Conservation (phyloP, 2,113 vertebrate genomes). For the Cephalopterus ornatus region DNA sequence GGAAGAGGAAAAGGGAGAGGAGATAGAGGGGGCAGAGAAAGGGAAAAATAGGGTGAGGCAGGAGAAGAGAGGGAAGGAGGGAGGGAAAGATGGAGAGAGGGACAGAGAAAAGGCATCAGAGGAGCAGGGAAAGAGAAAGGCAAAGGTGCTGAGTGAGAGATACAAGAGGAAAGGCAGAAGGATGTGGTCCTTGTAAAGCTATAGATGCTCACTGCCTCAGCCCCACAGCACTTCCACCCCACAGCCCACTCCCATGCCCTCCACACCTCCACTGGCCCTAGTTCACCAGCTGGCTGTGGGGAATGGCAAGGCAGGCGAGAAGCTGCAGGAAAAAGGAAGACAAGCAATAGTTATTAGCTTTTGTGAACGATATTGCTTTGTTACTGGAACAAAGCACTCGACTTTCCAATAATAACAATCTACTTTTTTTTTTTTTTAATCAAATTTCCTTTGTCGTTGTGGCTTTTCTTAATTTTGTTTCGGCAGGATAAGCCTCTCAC, state of each 20-base stretch:
- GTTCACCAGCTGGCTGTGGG: fast-evolving
- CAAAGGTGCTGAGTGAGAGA: neutral
- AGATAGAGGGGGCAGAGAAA: neutral
- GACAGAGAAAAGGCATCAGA: neutral
- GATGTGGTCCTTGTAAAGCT: neutral
- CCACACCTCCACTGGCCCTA: fast-evolving
- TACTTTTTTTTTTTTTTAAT: constrained; percentile 10
- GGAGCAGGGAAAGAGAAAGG: neutral
- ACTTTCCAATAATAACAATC: constrained; percentile 54
- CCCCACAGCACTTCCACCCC: neutral
- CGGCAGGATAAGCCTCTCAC: neutral
- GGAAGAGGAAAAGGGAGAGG: neutral
- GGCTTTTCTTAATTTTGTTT: constrained; percentile 42
- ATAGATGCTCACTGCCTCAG: neutral
- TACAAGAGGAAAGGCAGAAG: neutral
- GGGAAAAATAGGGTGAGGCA: neutral
- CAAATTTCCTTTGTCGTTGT: constrained; percentile 44
- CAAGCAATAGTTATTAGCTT: neutral
- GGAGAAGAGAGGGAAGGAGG: neutral
- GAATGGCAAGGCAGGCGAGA: neutral
- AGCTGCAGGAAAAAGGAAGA: neutral
- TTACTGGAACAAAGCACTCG: constrained; percentile 39
- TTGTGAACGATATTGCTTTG: constrained; percentile 27
- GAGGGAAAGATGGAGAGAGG: neutral
- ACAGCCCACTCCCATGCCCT: neutral